These are phyloP conservation scores for Lagria hirta DNA, from an alignment of 2,888 invertebrate species.

Conservation along the genomic window DNA sequence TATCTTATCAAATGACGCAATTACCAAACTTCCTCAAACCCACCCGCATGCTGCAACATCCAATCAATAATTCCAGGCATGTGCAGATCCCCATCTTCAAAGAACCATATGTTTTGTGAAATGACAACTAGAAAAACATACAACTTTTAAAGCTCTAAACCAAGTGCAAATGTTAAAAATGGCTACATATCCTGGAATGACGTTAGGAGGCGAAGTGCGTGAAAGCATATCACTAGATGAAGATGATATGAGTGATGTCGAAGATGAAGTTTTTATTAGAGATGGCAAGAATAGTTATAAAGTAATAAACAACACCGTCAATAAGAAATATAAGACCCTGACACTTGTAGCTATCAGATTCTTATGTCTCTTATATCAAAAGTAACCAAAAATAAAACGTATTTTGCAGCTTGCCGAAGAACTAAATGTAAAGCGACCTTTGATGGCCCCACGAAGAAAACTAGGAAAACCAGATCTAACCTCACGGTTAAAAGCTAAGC, in stretches of 20 bases:
- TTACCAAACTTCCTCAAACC: too few species aligned
- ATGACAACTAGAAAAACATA: conserved; percentile 12
- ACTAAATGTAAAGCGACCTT: conserved; percentile 68
- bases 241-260: conserved; percentile 72
- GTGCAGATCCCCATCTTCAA: conserved; percentile 7
- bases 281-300: conserved; percentile 68
- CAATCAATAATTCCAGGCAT: conserved; percentile 21
- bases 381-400: too few species aligned
- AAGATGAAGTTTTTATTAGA: conserved; percentile 76
- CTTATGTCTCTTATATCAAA: too few species aligned
- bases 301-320: conserved; percentile 50
- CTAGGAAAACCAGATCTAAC: conserved; percentile 55
- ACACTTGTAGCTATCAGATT: too few species aligned
- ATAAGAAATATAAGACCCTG: too few species aligned
- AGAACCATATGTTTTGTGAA: conserved; percentile 19
- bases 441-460: conserved; percentile 73
- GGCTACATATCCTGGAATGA: conserved; percentile 64
- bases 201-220: conserved; percentile 61
- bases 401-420: conserved; percentile 62
- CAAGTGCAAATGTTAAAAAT: conserved; percentile 43
- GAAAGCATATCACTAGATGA: conserved; percentile 68
- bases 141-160: neutral
- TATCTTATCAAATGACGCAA: too few species aligned
- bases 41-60: too few species aligned
- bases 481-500: conserved; percentile 58